A percentile compares a stretch with the other conserved stretches of the same genome.
phyloP scores from a whole-genome alignment of 2,888 invertebrate genomes.

The Xestia rhomboidea region DNA sequence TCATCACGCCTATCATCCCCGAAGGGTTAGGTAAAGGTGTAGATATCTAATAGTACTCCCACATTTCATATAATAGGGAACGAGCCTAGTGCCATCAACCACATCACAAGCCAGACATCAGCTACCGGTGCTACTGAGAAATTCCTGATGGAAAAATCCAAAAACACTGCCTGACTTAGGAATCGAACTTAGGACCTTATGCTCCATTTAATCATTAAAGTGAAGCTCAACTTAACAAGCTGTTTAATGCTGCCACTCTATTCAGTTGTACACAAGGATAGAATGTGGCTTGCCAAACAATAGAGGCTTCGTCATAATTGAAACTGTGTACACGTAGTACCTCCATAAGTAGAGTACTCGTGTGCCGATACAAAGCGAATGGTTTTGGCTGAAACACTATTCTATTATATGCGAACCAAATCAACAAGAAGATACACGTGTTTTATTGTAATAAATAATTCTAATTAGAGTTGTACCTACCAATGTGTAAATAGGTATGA shows the following conservation, averaged over 20 bases:
- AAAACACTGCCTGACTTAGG: not conserved
- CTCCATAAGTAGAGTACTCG: conserved; percentile 23
- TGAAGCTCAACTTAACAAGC: not conserved
- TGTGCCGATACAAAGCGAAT: conserved; percentile 24
- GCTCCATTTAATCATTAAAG: not conserved
- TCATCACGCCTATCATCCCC: not conserved
- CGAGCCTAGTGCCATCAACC: not conserved
- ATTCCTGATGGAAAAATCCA: not conserved
- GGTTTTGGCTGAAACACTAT: conserved; percentile 4
- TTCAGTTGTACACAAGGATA: conserved; percentile 20
- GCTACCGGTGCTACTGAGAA: not conserved
- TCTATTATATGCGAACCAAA: not conserved
- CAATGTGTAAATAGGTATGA: not conserved
- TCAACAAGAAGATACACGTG: not conserved
- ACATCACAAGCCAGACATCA: not conserved
- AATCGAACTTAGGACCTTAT: not conserved
- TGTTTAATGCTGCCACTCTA: not conserved
- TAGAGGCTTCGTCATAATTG: conserved; percentile 38
- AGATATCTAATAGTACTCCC: not conserved
- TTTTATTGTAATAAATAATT: not conserved
- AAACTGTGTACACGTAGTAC: conserved; percentile 30
- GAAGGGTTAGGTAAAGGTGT: not conserved
- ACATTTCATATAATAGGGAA: not conserved
- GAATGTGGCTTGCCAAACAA: conserved; percentile 33
- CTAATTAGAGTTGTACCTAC: not conserved